Evolutionary conservation across 2,888 invertebrate genomes (phyloP).

Genomic region (Chesias legatella): DNA sequence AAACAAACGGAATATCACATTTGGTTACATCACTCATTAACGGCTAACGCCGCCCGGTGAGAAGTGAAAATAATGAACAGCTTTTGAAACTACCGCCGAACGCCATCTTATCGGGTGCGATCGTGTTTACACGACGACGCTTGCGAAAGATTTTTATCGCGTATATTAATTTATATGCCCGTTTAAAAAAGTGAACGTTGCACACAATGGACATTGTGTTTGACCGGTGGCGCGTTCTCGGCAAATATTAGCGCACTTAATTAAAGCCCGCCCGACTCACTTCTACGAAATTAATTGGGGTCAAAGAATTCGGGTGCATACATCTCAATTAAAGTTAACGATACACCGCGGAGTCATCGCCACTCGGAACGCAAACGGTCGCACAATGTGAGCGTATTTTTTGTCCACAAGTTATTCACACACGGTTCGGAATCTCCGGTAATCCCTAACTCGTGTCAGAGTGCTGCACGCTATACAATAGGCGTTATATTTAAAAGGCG

Average conservation of each 20-base stretch:
- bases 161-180: constrained; percentile 12
- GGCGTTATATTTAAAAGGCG: constrained; percentile 73
- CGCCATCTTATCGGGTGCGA: constrained; percentile 13
- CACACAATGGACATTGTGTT: constrained; percentile 41
- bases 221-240: constrained; percentile 49
- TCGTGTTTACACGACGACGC: constrained; percentile 12
- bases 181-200: constrained; percentile 29
- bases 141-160: constrained; percentile 19
- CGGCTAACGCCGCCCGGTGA: constrained; percentile 10
- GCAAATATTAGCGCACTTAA: constrained; percentile 71
- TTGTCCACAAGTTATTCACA: constrained; percentile 18
- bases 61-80: constrained; percentile 12
- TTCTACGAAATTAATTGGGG: constrained; percentile 77
- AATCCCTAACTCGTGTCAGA: constrained; percentile 47
- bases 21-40: constrained; percentile 21
- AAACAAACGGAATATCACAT: constrained; percentile 27
- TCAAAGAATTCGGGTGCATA: constrained; percentile 75
- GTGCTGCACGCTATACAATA: constrained; percentile 53
- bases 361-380: constrained; percentile 33
- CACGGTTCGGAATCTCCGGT: constrained; percentile 36
- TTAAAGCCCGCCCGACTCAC: constrained; percentile 65
- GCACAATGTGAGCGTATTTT: constrained; percentile 23
- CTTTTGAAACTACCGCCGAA: constrained; percentile 6
- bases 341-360: constrained; percentile 45
- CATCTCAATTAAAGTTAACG: constrained; percentile 68